Evolutionary conservation across 2,888 invertebrate genomes (phyloP), one percentile per base, ranked within the genome.

Genomic region (Macrophya annulata): DNA sequence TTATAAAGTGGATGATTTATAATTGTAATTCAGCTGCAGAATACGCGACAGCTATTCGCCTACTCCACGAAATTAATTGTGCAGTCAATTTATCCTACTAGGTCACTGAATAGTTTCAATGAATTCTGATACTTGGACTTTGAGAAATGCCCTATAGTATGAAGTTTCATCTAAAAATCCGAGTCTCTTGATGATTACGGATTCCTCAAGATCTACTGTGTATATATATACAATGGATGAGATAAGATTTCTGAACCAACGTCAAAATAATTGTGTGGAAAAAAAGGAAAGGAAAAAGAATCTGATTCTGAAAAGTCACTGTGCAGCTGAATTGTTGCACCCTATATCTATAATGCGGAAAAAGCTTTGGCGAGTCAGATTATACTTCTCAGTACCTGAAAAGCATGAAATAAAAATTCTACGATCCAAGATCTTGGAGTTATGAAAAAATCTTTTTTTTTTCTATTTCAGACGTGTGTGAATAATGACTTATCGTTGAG

Each of bases 381-480:
- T n/a, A 45, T 72, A 72, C 10, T 21, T 43, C 9, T 21, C 45
- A 40, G n/a, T 45, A 1, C 21, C 72, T 74, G 72, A 17, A 74
- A 31, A 43, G 72, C 45, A 2, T 1, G n/a, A n/a, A 10, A 74
- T 43, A 45, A 74, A 74, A n/a, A 51, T 17, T 31, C 25, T 12
- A 17, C 51, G 51, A 68, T 77, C 37, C 77, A 51, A 51, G 51
- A 31, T 77, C 31, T 51, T 4, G 15, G 37, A 77, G 51, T n/a
- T 77, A n/a, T 55, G 51, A 17, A 12, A 55, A 77, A 77, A 51
- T 51, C 31, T 48, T 77, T 37, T 77, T 55, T 37, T n/a, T 77
- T 55, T 37, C 9, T 55, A 55, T 55, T n/a, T n/a, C n/a, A 31
- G 62, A 62, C 62, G n/a, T 62, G 62, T 31, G 48, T 48, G 21